Conservation (phyloP, 2,888 invertebrate species). For the Eurytoma adleriae region DNA sequence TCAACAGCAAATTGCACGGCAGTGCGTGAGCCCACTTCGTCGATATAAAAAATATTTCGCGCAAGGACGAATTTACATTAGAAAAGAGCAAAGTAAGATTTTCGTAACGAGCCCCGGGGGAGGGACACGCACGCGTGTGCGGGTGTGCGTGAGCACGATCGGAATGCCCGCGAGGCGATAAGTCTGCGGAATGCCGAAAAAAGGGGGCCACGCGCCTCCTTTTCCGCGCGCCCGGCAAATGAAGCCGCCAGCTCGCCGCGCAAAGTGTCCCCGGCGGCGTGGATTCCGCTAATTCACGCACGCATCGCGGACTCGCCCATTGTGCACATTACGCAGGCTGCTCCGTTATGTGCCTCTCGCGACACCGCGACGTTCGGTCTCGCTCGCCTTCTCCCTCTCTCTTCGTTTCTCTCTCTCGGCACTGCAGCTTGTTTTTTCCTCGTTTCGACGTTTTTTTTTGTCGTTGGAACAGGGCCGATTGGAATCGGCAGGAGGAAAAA, state of each 20-base stretch:
- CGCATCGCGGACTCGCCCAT: constrained; percentile 64
- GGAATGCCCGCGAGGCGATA: constrained; percentile 37
- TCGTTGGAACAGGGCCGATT: no score
- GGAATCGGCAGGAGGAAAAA: not conserved
- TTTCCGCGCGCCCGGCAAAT: not conserved
- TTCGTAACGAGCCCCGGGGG: constrained; percentile 28
- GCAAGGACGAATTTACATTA: constrained; percentile 10
- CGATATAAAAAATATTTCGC: not conserved
- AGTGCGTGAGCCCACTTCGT: no score
- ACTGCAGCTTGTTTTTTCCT: not conserved
- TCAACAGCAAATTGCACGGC: no score
- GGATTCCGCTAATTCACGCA: constrained; percentile 61
- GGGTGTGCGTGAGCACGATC: not conserved
- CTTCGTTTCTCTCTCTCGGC: not conserved
- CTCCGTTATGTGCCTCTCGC: not conserved
- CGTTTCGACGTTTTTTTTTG: not conserved
- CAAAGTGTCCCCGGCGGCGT: constrained; percentile 52
- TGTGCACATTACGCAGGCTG: constrained; percentile 51
- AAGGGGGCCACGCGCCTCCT: constrained; percentile 1
- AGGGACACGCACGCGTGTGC: not conserved
- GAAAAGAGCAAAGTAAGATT: constrained; percentile 50
- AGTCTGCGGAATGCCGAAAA: constrained; percentile 21
- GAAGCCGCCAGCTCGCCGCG: constrained; percentile 43
- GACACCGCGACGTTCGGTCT: not conserved
- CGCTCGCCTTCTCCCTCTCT: constrained; percentile 9